Evolutionary conservation across 2,113 vertebrate species (phyloP).

Genomic region (Brienomyrus longianalis): DNA sequence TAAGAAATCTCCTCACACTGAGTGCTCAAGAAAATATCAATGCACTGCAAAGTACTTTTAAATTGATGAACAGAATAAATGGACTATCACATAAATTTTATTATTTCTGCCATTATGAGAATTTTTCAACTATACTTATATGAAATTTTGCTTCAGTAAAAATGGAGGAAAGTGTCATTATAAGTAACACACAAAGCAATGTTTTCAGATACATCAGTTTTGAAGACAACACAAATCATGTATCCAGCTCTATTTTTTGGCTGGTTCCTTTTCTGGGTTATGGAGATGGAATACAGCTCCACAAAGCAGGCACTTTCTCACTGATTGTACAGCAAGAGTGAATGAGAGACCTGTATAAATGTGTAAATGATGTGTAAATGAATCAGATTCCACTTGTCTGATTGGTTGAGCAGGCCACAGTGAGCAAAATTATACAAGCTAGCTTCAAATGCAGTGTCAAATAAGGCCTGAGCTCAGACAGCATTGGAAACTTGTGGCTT

Average conservation of each 20-base stretch:
- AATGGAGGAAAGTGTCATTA: not conserved
- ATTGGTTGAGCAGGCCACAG: not conserved
- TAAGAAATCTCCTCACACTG: not conserved
- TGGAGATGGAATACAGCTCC: not conserved
- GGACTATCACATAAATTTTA: not conserved
- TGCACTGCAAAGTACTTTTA: not conserved
- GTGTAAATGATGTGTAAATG: not conserved
- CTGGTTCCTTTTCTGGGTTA: not conserved
- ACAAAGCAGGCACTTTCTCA: not conserved
- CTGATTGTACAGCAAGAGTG: not conserved
- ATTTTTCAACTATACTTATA: not conserved
- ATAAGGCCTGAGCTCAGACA: not conserved
- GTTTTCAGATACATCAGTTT: not conserved
- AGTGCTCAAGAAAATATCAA: not conserved
- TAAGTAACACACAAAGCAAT: not conserved
- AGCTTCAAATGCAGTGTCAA: not conserved
- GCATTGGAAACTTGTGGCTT: not conserved
- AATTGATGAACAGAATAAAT: not conserved
- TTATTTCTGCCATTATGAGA: not conserved
- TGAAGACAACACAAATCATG: not conserved
- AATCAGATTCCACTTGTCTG: not conserved
- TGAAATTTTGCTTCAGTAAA: not conserved
- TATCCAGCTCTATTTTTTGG: not conserved
- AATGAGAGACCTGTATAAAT: not conserved
- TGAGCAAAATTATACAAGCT: not conserved